A percentile compares a stretch with the other conserved stretches of the same genome.
Conservation (phyloP, 2,797 vertebrate species). For the Chelidonichthys spinosus region DNA sequence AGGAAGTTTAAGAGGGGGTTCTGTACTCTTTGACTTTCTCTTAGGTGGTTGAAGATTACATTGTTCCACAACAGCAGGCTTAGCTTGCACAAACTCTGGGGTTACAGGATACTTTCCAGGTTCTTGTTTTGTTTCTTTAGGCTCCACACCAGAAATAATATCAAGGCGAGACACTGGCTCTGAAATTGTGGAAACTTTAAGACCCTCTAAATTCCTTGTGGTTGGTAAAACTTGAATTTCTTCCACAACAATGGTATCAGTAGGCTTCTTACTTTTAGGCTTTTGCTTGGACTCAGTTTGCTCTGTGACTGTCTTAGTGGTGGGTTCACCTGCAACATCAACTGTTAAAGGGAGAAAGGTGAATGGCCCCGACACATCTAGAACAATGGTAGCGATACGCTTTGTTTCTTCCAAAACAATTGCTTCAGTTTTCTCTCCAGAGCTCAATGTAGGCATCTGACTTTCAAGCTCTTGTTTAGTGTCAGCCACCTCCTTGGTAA, state of each 20-base stretch:
- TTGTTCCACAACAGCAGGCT: no score
- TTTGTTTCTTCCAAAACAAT: constrained; percentile 15
- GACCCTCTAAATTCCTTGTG: constrained; percentile 31
- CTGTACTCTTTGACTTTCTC: constrained; percentile 53
- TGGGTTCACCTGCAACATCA: no score
- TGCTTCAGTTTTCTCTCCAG: neutral
- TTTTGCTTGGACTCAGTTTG: neutral
- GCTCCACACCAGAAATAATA: no score
- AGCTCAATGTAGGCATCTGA: constrained; percentile 9
- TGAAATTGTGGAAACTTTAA: neutral
- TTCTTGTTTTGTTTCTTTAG: no score
- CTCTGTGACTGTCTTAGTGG: neutral
- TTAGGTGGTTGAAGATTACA: constrained; percentile 25
- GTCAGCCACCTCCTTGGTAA: neutral
- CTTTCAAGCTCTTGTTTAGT: neutral
- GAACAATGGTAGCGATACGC: neutral
- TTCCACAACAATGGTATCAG: neutral
- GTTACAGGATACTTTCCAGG: no score
- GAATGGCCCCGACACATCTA: neutral
- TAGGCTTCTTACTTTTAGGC: neutral
- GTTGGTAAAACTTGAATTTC: constrained; percentile 21
- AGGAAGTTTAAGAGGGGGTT: constrained; percentile 6
- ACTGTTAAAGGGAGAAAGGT: neutral
- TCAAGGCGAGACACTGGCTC: no score
- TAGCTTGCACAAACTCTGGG: no score